phyloP scores from a whole-genome alignment of 2,113 vertebrate genomes.

The Argyrosomus japonicus region DNA sequence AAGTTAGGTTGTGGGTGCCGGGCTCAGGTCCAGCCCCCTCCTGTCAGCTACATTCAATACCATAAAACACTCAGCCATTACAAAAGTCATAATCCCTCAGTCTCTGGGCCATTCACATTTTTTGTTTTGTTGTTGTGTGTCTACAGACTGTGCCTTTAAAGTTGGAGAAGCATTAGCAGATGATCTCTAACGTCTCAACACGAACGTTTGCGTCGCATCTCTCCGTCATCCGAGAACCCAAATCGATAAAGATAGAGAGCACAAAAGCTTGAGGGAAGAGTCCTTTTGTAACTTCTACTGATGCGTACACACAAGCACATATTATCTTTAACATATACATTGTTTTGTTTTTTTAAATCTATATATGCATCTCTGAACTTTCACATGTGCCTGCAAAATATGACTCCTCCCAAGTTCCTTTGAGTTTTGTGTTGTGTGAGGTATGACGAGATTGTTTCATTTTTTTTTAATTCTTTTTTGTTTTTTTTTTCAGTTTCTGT shows the following conservation, averaged over 20 bases:
- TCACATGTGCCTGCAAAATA: constrained; percentile 79
- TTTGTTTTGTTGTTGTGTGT: constrained; percentile 19
- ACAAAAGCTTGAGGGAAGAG: constrained; percentile 64
- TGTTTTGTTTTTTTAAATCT: constrained; percentile 47
- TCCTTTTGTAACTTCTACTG: constrained; percentile 72
- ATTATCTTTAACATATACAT: constrained; percentile 69
- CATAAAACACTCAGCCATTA: constrained; percentile 80
- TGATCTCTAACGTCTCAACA: background rate
- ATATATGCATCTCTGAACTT: constrained; percentile 73
- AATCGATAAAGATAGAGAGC: constrained; percentile 51
- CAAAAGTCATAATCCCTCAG: constrained; percentile 74
- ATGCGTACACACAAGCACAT: constrained; percentile 77
- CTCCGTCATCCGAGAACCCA: constrained; percentile 29
- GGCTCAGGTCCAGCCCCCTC: constrained; percentile 79
- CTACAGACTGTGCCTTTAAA: constrained; percentile 35
- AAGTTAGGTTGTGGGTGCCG: constrained; percentile 83
- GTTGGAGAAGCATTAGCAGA: constrained; percentile 27
- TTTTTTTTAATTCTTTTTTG: constrained; percentile 58
- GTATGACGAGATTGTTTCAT: constrained; percentile 86
- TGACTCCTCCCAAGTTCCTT: constrained; percentile 80
- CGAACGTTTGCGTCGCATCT: constrained; percentile 6
- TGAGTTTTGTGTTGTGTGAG: constrained; percentile 86
- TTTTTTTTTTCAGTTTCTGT: constrained; percentile 76
- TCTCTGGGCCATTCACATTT: constrained; percentile 74
- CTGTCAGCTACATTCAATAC: constrained; percentile 89